Base-by-base conservation (phyloP, 1,140 invertebrate genomes). In the Mycetomoellerius zeteki region DNA sequence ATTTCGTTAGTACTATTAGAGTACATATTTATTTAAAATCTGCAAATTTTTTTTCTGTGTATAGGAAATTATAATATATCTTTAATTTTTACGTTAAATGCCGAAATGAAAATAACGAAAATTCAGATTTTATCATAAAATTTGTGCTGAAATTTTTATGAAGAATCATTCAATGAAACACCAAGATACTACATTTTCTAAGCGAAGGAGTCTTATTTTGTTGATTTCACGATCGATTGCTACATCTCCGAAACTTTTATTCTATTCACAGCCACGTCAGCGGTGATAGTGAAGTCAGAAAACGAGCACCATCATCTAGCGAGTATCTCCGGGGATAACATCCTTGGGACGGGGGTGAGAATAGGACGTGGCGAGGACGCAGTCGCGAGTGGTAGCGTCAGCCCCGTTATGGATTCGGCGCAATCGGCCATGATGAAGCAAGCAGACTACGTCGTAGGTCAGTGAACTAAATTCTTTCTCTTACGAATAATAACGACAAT, bases 381-480 rank as follows among this genome's bases (percentile, higher is more conserved):
- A 94, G 91, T 93, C 93, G 93, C 93, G 92, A 89, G 89, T 92
- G 91, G 90, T 30, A 92, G 89, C 75, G 89, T 86, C 62, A 87
- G 85, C 86, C 76, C 88, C 64, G 90, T 91, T 93, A 95, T 95
- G 93, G 95, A 95, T 93, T 92, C 94, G 80, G 86, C 94, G 82
- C 91, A 94, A 82, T 91, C 94, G 90, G 87, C 93, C 88, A 94
- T 94, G 93, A 93, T 94, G 88, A 94, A 95, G 90, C 91, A 95
- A 88, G 85, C 92, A 16, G 93, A 95, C 93, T 95, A 93, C 91
- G 93, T 95, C 91, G 93, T 95, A 91, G 95, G 95, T 95, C 87
- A 93, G 95, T 95, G 64, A 62, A 84, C 64, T 52, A 6, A 0
- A 54, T 86, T 7, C 2, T 33, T 65, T 47, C 10, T 3, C 33